Evolutionary conservation across 1,140 invertebrate genomes (phyloP).

Genomic region (Penaeus japonicus): DNA sequence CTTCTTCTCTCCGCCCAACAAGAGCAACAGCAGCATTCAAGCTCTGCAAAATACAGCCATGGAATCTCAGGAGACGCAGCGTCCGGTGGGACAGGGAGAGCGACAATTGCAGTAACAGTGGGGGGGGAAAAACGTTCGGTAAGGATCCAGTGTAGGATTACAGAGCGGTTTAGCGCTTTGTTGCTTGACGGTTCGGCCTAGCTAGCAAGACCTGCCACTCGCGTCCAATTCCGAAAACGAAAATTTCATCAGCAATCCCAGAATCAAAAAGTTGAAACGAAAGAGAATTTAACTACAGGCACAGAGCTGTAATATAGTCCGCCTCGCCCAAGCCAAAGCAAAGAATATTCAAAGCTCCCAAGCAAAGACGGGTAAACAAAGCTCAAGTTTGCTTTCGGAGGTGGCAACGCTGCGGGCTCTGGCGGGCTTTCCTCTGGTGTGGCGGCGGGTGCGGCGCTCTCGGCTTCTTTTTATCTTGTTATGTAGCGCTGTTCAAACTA

Average conservation of each 20-base stretch:
- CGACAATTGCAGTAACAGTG: no score
- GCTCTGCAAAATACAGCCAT: no score
- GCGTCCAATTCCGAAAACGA: neutral
- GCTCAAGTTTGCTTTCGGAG: neutral
- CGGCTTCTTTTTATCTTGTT: constrained; percentile 44
- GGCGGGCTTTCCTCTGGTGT: neutral
- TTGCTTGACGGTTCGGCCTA: constrained; percentile 17
- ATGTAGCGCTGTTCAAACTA: constrained; percentile 16
- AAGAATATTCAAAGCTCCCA: no score
- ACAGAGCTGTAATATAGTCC: no score
- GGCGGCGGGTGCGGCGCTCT: neutral
- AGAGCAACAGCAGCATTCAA: no score
- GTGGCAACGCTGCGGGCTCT: constrained; percentile 19
- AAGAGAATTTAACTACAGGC: no score
- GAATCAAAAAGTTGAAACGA: no score
- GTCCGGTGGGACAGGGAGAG: no score
- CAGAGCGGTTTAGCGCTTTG: constrained; percentile 44
- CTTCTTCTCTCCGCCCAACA: no score
- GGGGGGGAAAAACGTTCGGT: neutral
- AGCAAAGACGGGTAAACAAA: neutral
- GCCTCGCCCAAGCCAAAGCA: no score
- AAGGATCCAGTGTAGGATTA: constrained; percentile 28
- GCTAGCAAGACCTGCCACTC: neutral
- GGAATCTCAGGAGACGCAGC: no score
- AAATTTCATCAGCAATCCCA: no score